Percentiles rank a stretch among this genome's conserved stretches.
Conservation (phyloP, 2,888 invertebrate species). For the Pseudanteris insignis region DNA sequence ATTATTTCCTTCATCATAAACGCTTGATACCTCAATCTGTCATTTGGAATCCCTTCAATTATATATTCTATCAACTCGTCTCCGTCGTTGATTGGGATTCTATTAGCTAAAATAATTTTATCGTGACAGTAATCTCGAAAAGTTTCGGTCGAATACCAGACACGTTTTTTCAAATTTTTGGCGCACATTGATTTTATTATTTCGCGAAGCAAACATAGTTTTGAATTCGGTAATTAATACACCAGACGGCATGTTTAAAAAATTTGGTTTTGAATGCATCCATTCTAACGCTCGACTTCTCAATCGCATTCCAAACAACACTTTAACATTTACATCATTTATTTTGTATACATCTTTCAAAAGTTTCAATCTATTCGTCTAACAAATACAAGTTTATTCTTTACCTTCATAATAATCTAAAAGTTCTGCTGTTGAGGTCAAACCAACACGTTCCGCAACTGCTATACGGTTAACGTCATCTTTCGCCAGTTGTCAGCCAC, state of each 20-base stretch:
- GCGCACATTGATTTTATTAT: too few species aligned
- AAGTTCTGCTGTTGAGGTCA: too few species aligned
- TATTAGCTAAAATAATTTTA: conserved; percentile 1
- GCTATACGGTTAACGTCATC: too few species aligned
- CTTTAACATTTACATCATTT: too few species aligned
- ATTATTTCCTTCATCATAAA: neutral
- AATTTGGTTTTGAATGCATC: neutral
- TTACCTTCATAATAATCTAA: too few species aligned
- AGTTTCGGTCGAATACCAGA: neutral
- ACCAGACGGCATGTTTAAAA: neutral
- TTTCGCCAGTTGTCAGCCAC: too few species aligned
- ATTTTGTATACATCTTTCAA: too few species aligned
- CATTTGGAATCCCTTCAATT: neutral
- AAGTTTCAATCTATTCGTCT: too few species aligned
- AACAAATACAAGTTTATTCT: too few species aligned
- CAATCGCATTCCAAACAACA: neutral
- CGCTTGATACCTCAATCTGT: neutral
- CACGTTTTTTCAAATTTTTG: too few species aligned
- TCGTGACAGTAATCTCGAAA: neutral
- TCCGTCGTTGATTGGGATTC: neutral
- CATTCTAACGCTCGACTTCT: neutral
- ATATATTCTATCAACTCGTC: conserved; percentile 1
- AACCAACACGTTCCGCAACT: too few species aligned
- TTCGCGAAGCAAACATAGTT: neutral
- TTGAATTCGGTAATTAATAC: neutral